phyloP scores from a whole-genome alignment of 1,140 invertebrate species.

The Gonatopus flavifemur region DNA sequence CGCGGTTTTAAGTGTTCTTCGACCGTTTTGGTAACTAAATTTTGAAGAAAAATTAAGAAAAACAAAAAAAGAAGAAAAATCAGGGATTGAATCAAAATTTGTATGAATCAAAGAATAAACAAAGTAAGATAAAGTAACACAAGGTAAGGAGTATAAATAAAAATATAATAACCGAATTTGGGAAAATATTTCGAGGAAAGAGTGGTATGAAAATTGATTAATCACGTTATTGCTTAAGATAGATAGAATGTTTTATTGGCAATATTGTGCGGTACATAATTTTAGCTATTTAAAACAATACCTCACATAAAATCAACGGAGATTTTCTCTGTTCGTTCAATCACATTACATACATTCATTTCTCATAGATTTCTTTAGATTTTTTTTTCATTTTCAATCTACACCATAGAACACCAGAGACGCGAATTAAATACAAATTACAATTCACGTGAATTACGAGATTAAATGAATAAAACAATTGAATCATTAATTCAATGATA shows the following conservation, averaged over 20 bases:
- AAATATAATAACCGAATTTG: conserved; percentile 4
- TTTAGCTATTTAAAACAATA: no score
- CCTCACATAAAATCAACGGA: no score
- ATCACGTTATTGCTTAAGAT: conserved; percentile 33
- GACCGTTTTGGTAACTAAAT: conserved; percentile 31
- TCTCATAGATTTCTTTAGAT: no score
- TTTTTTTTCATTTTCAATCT: no score
- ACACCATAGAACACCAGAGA: no score
- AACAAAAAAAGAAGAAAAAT: conserved; percentile 10
- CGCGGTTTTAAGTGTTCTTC: conserved; percentile 47
- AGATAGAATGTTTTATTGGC: conserved; percentile 53
- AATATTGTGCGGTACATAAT: conserved; percentile 28
- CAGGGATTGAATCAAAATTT: background rate
- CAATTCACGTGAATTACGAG: no score
- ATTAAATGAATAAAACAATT: no score
- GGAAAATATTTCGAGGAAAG: conserved; percentile 20
- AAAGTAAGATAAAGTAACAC: conserved; percentile 10
- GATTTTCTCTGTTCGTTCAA: no score
- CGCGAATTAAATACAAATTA: no score
- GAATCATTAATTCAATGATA: no score
- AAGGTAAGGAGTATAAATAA: conserved; percentile 13
- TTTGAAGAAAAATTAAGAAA: conserved; percentile 7
- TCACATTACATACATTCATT: conserved; percentile 6
- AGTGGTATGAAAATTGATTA: conserved; percentile 24
- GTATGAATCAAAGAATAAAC: conserved; percentile 44